Percentiles rank a stretch among this genome's conserved stretches.
phyloP scores from a whole-genome alignment of 2,797 vertebrate species.

The Gadopsis bispinosus region DNA sequence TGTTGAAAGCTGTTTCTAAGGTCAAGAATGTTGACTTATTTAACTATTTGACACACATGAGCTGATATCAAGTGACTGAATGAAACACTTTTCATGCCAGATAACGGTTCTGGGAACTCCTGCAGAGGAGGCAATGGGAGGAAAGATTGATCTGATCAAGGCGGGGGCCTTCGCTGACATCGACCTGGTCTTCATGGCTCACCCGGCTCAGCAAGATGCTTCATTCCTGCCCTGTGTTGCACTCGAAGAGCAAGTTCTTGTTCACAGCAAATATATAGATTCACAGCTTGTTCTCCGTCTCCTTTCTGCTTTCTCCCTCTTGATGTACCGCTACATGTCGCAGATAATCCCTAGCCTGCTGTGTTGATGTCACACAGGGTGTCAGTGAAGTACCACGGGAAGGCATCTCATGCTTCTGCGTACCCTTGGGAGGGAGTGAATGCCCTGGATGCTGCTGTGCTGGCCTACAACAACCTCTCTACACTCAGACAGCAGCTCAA shows the following conservation, averaged over 20 bases:
- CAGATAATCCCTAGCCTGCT: not conserved
- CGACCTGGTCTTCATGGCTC: slow-evolving; percentile 94
- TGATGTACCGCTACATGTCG: not conserved
- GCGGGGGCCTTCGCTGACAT: slow-evolving; percentile 89
- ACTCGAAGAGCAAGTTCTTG: slow-evolving; percentile 83
- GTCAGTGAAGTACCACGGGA: slow-evolving; percentile 91
- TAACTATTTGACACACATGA: not conserved
- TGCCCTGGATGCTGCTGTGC: slow-evolving; percentile 92
- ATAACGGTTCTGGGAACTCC: slow-evolving; percentile 92
- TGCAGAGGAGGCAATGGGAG: slow-evolving; percentile 90
- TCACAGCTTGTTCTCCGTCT: not conserved
- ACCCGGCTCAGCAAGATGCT: slow-evolving; percentile 89
- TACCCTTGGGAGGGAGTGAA: slow-evolving; percentile 94
- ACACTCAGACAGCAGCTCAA: slow-evolving; percentile 92
- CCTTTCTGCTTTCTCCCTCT: not conserved
- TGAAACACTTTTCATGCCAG: slow-evolving; percentile 69
- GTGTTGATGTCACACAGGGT: slow-evolving; percentile 80
- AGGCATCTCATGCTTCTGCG: slow-evolving; percentile 90
- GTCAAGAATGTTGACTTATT: not conserved
- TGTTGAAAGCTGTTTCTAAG: not conserved
- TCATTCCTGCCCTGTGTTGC: slow-evolving; percentile 86
- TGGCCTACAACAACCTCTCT: slow-evolving; percentile 93
- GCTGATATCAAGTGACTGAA: slow-evolving; percentile 9
- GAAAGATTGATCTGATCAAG: slow-evolving; percentile 90
- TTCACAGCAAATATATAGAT: not conserved